A percentile compares a stretch with the other conserved stretches of the same genome.
phyloP scores from a whole-genome alignment of 2,888 invertebrate species.

The Crocallis elinguaria region DNA sequence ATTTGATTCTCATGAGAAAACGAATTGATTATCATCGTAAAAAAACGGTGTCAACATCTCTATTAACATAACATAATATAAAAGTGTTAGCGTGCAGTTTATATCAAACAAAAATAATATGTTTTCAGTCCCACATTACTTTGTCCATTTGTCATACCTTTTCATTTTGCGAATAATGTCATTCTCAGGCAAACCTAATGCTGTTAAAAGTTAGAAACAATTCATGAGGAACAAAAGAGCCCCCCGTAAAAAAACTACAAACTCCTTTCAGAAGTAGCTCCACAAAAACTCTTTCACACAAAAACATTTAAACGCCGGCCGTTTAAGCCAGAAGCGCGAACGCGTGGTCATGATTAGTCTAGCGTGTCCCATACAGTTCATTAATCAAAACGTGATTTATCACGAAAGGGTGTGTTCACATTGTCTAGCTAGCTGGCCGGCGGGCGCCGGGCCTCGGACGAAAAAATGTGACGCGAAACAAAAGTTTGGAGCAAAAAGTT shows the following conservation, averaged over 20 bases:
- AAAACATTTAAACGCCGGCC: constrained; percentile 40
- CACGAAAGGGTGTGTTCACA: constrained; percentile 57
- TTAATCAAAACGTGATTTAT: constrained; percentile 79
- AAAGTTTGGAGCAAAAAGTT: constrained; percentile 32
- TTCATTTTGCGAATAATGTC: too few relatives aligned
- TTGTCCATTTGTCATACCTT: too few relatives aligned
- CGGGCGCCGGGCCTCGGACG: constrained; percentile 17
- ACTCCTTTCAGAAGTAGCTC: constrained; percentile 8
- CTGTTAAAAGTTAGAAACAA: neutral
- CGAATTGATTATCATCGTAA: too few relatives aligned
- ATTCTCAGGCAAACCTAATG: neutral
- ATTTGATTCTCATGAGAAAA: too few relatives aligned
- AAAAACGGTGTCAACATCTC: too few relatives aligned
- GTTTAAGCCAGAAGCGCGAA: constrained; percentile 33
- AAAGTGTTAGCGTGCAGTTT: too few relatives aligned
- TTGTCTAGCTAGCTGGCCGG: too few relatives aligned
- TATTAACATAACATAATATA: too few relatives aligned
- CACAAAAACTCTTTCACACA: constrained; percentile 33
- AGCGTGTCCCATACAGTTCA: constrained; percentile 60
- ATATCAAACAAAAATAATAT: too few relatives aligned
- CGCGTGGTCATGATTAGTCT: constrained; percentile 49
- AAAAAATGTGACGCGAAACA: constrained; percentile 28
- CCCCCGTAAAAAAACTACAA: neutral
- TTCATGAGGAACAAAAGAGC: neutral
- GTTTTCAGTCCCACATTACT: too few relatives aligned